Evolutionary conservation across 2,797 vertebrate genomes (phyloP).

Genomic region (Sebastes cheni): DNA sequence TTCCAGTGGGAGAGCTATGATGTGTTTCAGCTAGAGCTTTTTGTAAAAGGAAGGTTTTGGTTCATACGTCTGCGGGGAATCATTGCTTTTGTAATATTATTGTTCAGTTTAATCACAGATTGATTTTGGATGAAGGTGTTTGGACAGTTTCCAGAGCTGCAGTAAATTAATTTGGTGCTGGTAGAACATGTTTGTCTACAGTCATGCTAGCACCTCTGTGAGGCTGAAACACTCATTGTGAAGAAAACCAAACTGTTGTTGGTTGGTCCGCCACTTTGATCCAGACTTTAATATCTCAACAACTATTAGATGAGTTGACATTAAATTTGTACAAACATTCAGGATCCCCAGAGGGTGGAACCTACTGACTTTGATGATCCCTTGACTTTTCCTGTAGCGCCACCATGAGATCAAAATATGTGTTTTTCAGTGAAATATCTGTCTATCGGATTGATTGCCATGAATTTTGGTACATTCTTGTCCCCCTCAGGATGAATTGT

Average conservation of each 20-base stretch:
- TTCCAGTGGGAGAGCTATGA: conserved; percentile 20
- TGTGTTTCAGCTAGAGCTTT: conserved; percentile 17
- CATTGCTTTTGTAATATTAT: not conserved
- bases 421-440: no score
- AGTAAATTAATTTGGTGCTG: not conserved
- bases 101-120: conserved; percentile 33
- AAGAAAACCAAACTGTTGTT: not conserved
- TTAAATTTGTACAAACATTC: not conserved
- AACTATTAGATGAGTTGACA: not conserved
- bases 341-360: not conserved
- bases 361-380: not conserved
- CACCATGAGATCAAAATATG: no score
- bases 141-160: not conserved
- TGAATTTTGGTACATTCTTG: no score
- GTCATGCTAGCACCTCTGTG: not conserved
- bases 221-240: not conserved
- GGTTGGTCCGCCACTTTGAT: not conserved
- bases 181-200: not conserved
- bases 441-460: rapidly evolving
- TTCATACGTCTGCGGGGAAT: conserved; percentile 7
- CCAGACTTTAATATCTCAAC: not conserved
- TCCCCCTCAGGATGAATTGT: no score
- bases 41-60: not conserved
- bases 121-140: not conserved
- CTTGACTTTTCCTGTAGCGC: not conserved